phyloP scores from a whole-genome alignment of 2,888 invertebrate species.

The Agrochola litura region DNA sequence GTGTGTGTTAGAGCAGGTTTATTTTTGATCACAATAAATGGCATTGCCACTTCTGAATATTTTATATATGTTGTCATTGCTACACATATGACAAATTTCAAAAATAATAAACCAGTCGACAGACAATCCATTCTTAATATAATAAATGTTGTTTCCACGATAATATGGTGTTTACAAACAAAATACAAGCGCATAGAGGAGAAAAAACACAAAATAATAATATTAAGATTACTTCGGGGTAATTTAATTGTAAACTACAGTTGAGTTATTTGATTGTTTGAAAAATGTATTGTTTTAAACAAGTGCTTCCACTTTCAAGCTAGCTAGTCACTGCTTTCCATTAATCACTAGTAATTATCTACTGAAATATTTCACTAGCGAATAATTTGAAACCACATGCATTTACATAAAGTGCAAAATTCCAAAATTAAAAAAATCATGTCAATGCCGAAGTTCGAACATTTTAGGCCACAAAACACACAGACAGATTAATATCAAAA shows the following conservation, averaged over 20 bases:
- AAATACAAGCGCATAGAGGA: slow-evolving; percentile 1
- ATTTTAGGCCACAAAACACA: not conserved
- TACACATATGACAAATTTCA: slow-evolving; percentile 22
- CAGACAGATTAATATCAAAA: not conserved
- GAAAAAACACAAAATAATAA: not conserved
- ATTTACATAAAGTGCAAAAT: not conserved
- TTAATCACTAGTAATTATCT: slow-evolving; percentile 25
- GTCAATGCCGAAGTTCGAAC: not conserved
- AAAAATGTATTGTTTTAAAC: not conserved
- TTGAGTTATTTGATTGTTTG: slow-evolving; percentile 6
- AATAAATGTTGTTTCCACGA: slow-evolving; percentile 2
- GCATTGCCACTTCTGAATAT: slow-evolving; percentile 43
- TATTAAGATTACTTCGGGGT: not conserved
- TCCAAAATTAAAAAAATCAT: not conserved
- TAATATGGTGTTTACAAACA: slow-evolving; percentile 39
- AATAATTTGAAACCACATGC: not conserved
- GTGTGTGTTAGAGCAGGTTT: not conserved
- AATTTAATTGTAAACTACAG: not conserved
- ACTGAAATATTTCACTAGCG: slow-evolving; percentile 10
- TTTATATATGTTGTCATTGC: slow-evolving; percentile 13
- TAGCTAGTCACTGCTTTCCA: not conserved
- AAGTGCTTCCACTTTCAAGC: not conserved
- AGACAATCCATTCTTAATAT: slow-evolving; percentile 11
- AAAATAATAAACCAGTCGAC: slow-evolving; percentile 21
- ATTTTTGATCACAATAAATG: slow-evolving; percentile 3